These are phyloP conservation scores for Calliphora vicina DNA, from an alignment of 1,140 invertebrate genomes.

Conservation along the genomic window DNA sequence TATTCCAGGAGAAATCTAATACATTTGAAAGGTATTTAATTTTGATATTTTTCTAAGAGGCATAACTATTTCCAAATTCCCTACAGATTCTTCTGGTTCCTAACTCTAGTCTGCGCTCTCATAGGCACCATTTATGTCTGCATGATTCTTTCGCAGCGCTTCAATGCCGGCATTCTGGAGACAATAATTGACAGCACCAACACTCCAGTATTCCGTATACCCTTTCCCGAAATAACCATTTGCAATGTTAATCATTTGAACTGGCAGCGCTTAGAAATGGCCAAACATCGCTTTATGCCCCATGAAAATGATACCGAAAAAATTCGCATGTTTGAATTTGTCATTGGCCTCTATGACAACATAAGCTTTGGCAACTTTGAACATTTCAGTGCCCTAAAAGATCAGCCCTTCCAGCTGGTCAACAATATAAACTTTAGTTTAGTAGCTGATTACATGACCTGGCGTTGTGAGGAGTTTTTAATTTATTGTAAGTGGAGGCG, in stretches of 20 bases:
- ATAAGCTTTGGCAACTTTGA: slow-evolving; percentile 52
- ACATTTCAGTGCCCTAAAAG: slow-evolving; percentile 45
- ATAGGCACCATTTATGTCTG: slow-evolving; percentile 56
- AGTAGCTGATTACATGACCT: slow-evolving; percentile 55
- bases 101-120: slow-evolving; percentile 51
- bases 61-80: not conserved
- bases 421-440: slow-evolving; percentile 52
- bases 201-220: slow-evolving; percentile 54
- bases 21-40: slow-evolving; percentile 46
- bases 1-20: slow-evolving; percentile 47
- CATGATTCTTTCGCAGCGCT: slow-evolving; percentile 52
- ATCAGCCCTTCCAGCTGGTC: slow-evolving; percentile 46
- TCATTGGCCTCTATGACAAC: slow-evolving; percentile 47
- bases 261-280: slow-evolving; percentile 50
- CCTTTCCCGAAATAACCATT: slow-evolving; percentile 57
- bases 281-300: slow-evolving; percentile 50
- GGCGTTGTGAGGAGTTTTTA: slow-evolving; percentile 57
- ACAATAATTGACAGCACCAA: slow-evolving; percentile 60
- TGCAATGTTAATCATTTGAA: slow-evolving; percentile 58
- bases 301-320: slow-evolving; percentile 42
- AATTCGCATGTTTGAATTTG: slow-evolving; percentile 24
- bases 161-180: slow-evolving; percentile 45
- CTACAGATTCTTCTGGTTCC: slow-evolving; percentile 49
- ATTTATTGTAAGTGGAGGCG: slow-evolving; percentile 53
- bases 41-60: not conserved